These are phyloP conservation scores for Plodia interpunctella DNA, from an alignment of 1,140 invertebrate genomes.

Conservation along the genomic window DNA sequence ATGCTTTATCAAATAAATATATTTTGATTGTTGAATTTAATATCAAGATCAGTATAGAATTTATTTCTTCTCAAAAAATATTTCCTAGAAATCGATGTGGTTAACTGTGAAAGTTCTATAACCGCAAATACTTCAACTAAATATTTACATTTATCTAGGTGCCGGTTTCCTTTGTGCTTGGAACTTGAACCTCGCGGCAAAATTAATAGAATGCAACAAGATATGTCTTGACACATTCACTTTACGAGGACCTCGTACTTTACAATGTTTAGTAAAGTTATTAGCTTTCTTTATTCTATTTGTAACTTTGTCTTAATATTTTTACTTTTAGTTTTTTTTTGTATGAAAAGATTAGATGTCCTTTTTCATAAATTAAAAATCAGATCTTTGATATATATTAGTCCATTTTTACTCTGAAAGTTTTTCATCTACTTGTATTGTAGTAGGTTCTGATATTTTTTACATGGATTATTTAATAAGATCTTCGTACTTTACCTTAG, in stretches of 20 bases:
- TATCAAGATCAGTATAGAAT: no score
- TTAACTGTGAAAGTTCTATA: not conserved
- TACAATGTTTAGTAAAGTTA: not conserved
- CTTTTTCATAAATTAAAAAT: no score
- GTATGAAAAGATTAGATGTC: no score
- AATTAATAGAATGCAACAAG: not conserved
- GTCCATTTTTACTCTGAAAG: no score
- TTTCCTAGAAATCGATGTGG: not conserved
- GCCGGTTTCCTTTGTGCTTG: not conserved
- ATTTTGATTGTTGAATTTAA: no score
- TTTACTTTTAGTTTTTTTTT: not conserved
- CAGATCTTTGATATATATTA: no score
- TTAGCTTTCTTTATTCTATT: no score
- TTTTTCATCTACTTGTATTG: no score
- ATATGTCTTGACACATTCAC: not conserved
- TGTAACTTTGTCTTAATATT: not conserved
- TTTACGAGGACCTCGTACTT: not conserved
- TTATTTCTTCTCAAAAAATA: not conserved
- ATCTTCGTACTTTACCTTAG: no score
- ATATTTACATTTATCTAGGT: conserved; percentile 10
- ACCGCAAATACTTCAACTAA: not conserved
- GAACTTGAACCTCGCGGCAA: conserved; percentile 5
- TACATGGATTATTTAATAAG: no score
- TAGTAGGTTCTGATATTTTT: no score
- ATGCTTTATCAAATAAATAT: no score